These are phyloP conservation scores for Agonopterix arenella DNA, from an alignment of 2,888 invertebrate species.

Conservation along the genomic window DNA sequence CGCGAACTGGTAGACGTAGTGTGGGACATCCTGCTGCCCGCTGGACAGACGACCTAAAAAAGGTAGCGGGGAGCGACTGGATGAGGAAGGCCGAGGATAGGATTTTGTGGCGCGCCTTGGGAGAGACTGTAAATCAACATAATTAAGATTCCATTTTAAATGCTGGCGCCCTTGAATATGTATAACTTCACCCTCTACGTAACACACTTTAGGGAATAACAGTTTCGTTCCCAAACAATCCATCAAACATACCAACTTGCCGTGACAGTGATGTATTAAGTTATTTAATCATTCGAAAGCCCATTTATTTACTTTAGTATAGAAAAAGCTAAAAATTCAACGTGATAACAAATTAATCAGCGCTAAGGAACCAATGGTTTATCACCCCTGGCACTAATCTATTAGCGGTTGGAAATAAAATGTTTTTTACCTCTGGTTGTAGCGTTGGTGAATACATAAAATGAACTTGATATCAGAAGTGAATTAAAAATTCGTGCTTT, in stretches of 20 bases:
- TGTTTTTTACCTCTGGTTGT: background rate
- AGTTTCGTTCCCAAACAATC: slow-evolving; percentile 16
- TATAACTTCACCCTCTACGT: background rate
- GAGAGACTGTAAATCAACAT: too few species aligned
- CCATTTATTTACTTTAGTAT: slow-evolving; percentile 14
- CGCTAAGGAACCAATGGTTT: background rate
- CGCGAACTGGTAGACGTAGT: too few species aligned
- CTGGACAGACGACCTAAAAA: too few species aligned
- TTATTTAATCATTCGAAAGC: slow-evolving; percentile 25
- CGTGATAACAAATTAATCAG: background rate
- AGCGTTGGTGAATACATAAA: background rate
- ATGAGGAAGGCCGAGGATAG: too few species aligned
- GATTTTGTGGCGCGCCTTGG: too few species aligned
- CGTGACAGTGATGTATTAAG: slow-evolving; percentile 34
- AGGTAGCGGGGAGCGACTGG: too few species aligned
- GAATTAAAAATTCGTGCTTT: too few species aligned
- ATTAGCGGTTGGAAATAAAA: background rate
- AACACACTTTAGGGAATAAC: slow-evolving; percentile 4
- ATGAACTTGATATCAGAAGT: too few species aligned
- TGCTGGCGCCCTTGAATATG: too few species aligned
- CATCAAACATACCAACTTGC: slow-evolving; percentile 26
- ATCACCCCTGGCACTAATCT: background rate
- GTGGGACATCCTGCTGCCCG: too few species aligned
- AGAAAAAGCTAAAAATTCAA: slow-evolving; percentile 18
- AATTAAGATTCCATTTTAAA: too few species aligned